Conservation (phyloP, 2,113 vertebrate species). For the Taxidea taxus region DNA sequence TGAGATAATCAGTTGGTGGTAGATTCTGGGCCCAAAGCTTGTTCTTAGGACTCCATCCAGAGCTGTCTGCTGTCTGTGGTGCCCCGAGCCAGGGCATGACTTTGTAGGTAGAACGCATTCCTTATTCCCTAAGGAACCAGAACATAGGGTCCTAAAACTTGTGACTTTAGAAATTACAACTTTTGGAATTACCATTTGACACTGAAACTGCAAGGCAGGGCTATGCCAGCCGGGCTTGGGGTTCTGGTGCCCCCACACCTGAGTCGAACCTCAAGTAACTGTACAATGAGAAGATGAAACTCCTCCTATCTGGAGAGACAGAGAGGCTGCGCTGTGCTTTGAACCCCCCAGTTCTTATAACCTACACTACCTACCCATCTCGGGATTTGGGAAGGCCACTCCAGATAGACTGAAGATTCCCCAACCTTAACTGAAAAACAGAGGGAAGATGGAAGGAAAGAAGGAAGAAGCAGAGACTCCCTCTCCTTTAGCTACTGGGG, state of each 20-base stretch:
- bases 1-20: rapidly evolving
- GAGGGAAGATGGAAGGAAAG: not conserved
- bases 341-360: too few species aligned
- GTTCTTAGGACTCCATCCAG: rapidly evolving
- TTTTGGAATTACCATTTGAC: not conserved
- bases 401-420: not conserved
- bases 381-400: not conserved
- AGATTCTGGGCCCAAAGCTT: not conserved
- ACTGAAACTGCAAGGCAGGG: not conserved
- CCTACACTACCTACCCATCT: rapidly evolving
- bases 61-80: too few species aligned
- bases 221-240: rapidly evolving
- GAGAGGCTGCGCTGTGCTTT: too few species aligned
- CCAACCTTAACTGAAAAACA: not conserved
- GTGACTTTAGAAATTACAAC: not conserved
- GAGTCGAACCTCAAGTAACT: not conserved
- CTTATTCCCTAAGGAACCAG: not conserved
- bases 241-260: rapidly evolving
- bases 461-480: not conserved
- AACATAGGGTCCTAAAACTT: rapidly evolving
- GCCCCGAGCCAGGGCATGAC: rapidly evolving
- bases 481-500: not conserved
- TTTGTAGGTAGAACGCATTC: rapidly evolving
- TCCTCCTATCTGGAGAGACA: rapidly evolving
- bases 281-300: not conserved